Base-by-base conservation (phyloP, 2,888 invertebrate species). In the Harpalus rufipes region DNA sequence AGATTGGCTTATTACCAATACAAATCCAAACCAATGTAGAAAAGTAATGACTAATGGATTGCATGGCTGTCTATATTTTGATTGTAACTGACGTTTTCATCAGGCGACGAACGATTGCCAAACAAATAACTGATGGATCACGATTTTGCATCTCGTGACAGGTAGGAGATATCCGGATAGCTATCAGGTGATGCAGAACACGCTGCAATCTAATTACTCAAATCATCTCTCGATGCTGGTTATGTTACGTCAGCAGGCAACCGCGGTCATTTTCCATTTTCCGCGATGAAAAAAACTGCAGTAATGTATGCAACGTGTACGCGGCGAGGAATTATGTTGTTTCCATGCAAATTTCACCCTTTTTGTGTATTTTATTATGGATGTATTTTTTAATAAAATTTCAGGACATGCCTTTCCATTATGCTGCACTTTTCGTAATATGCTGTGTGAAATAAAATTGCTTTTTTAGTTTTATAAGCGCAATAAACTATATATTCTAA, bases 261-360 rank as follows among this genome's bases (percentile, higher is more conserved):
- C 16, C 41, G 41, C 39, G 6, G 80, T 25, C 59, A 80, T 80
- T 80, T 51, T 51, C 44, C 44, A 51, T 80, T 61, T 80, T 41
- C 80, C 41, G 18, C 80, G 59, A 79, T 59, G 79, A n/a, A 32
- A 61, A 80, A 80, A 59, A 80, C 41, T 59, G 32, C 59, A 80
- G 61, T 80, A 80, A 80, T 80, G 41, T 59, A 74, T 80, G 80
- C 80, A 80, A 80, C 80, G 80, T 80, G 80, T 61, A 41, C 80
- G 39, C 80, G 14, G 32, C 14, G 10, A 59, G 59, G 59, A 80
- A 80, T 80, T 80, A 80, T 80, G 80, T 80, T 80, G 14, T 80
- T 80, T 80, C 80, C 41, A 80, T 80, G 80, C 80, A 80, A 80
- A 80, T 80, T 58, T 61, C 16, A 41, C 61, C 58, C 41, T 80